phyloP scores from a whole-genome alignment of 2,888 invertebrate genomes.

The Sphaeridia pumilis region DNA sequence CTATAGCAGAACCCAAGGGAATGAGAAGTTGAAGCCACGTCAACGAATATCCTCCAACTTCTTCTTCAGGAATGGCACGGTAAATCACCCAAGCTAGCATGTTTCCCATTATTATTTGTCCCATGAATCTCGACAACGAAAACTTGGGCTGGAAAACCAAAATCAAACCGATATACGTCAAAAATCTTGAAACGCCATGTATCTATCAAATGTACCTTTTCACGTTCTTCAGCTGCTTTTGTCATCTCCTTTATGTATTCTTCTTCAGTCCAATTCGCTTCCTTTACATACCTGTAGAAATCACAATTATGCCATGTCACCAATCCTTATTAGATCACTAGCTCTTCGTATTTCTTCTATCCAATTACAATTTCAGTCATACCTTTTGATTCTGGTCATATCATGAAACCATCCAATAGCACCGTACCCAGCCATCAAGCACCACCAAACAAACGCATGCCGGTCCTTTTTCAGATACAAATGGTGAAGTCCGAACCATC shows the following conservation, averaged over 20 bases:
- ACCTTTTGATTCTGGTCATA: slow-evolving; percentile 67
- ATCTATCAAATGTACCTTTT: slow-evolving; percentile 46
- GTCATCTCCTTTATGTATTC: slow-evolving; percentile 48
- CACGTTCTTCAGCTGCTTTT: slow-evolving; percentile 39
- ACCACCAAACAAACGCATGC: slow-evolving; percentile 84
- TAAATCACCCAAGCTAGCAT: slow-evolving; percentile 64
- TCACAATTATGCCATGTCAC: neutral
- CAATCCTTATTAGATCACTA: neutral
- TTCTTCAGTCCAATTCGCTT: slow-evolving; percentile 44
- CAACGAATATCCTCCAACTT: slow-evolving; percentile 56
- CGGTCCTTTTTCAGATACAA: slow-evolving; percentile 76
- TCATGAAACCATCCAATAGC: slow-evolving; percentile 81
- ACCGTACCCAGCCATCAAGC: slow-evolving; percentile 70
- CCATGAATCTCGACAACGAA: slow-evolving; percentile 63
- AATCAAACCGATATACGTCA: neutral
- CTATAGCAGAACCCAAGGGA: slow-evolving; percentile 59
- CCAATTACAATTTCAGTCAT: slow-evolving; percentile 42
- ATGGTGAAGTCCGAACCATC: slow-evolving; percentile 79
- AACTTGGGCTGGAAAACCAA: slow-evolving; percentile 58
- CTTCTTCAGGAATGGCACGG: slow-evolving; percentile 61
- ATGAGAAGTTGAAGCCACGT: slow-evolving; percentile 58
- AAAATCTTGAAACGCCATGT: neutral
- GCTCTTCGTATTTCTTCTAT: neutral
- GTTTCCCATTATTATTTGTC: slow-evolving; percentile 64
- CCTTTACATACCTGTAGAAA: slow-evolving; percentile 36